Base-by-base conservation (phyloP, 2,888 invertebrate genomes). In the Adelognathus sp. region DNA sequence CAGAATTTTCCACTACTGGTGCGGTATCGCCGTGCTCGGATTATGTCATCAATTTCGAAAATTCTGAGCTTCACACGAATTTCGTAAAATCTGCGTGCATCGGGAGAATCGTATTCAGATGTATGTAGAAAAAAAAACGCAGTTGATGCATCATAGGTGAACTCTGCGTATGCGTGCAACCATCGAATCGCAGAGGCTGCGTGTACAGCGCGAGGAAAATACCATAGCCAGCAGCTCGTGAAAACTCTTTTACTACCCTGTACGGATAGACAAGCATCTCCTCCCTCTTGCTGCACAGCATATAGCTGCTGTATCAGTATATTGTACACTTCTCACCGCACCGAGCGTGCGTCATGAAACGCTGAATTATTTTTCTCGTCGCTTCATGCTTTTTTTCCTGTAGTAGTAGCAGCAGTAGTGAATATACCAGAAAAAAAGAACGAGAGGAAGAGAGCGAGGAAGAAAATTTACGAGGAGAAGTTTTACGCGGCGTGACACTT, bases 381-480 rank as follows among this genome's bases (percentile, higher is more conserved):
- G 36, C 39, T 52, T 33, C 14, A 21, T 50, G 56, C 36, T 60
- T 39, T 69, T 64, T 33, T 24, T 24, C 6, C 4, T 11, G 36
- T 14, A 21, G 11, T n/a, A n/a, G n/a, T n/a, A n/a, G n/a, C 16
- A 29, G 16, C 27, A 29, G 16, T 36, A 16, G 16, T 11, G 4
- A 24, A 33, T 33, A 16, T 11, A 18, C 41, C 11, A 44, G 14
- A 27, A 27, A 33, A 24, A 36, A 21, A 41, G 27, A 50, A 14
- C 50, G 16, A 52, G 64, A 58, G 70, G 18, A 31, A 58, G 16
- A 21, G 3, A 33, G 56, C 27, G 33, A 16, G 50, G 50, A 24
- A 31, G 69, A 63, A 75, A 82, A 76, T 82, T 79, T 81, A 81
- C 76, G 76, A 75, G 60, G 69, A 52, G 58, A 81, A 81, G 33